Percentiles rank a stretch among this genome's conserved stretches.
Conservation (phyloP, 1,140 invertebrate species). For the Ceratoteleas bidentatus region DNA sequence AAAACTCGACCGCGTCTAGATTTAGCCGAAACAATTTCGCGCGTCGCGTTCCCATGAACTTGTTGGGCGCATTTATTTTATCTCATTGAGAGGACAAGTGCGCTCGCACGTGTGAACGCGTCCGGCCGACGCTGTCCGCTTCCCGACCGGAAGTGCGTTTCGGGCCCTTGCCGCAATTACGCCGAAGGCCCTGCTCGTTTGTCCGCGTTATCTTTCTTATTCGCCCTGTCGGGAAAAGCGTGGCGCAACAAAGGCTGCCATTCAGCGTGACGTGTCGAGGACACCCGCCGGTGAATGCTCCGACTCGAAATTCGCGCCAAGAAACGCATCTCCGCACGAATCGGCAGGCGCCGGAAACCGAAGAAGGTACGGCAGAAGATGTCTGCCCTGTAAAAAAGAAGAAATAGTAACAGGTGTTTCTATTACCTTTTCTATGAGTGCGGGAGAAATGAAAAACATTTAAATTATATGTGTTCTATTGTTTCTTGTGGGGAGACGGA, state of each 20-base stretch:
- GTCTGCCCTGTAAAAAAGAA: no score
- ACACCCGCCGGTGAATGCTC: background rate
- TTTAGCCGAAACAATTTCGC: no score
- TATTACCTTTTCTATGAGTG: no score
- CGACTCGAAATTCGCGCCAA: background rate
- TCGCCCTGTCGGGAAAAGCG: constrained; percentile 3
- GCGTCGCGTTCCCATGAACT: constrained; percentile 7
- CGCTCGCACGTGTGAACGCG: constrained; percentile 45
- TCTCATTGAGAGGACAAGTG: constrained; percentile 35
- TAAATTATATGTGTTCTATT: no score
- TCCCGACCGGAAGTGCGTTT: constrained; percentile 74
- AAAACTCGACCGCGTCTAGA: no score
- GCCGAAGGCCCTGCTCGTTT: constrained; percentile 51
- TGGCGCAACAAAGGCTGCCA: constrained; percentile 23
- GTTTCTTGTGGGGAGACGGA: no score
- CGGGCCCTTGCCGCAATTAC: constrained; percentile 77
- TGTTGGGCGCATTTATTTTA: constrained; percentile 18
- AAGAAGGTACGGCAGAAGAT: no score
- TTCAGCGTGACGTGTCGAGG: constrained; percentile 11
- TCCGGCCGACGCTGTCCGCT: constrained; percentile 13
- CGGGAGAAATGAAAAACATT: no score
- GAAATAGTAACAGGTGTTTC: no score
- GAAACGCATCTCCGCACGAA: no score
- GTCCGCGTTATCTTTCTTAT: constrained; percentile 24
- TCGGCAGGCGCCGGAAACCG: no score